Conservation (phyloP, 2,888 invertebrate species). For the Luffia ferchaultella region DNA sequence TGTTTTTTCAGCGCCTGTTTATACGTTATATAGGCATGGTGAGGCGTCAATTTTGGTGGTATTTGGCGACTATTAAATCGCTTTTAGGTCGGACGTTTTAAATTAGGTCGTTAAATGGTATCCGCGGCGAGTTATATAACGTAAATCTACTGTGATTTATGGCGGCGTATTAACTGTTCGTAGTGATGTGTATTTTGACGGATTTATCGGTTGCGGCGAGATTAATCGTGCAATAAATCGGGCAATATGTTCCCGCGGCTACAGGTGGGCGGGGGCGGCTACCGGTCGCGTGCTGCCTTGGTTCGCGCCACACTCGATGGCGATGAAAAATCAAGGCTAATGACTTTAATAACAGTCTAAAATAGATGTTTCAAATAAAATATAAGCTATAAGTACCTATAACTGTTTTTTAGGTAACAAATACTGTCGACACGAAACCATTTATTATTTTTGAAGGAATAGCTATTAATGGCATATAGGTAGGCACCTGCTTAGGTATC, state of each 20-base stretch:
- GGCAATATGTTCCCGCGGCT: slow-evolving; percentile 20
- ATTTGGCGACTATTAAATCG: slow-evolving; percentile 25
- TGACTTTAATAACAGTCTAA: background rate
- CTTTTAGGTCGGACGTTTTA: slow-evolving; percentile 7
- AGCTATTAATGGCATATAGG: no score
- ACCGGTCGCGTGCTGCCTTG: slow-evolving; percentile 12
- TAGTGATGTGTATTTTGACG: slow-evolving; percentile 40
- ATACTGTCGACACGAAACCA: background rate
- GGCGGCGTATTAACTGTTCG: slow-evolving; percentile 40
- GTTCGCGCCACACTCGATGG: slow-evolving; percentile 15
- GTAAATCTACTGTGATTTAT: slow-evolving; percentile 49
- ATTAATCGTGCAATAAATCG: slow-evolving; percentile 41
- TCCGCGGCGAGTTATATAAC: slow-evolving; percentile 33
- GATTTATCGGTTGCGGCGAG: slow-evolving; percentile 48
- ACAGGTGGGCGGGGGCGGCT: slow-evolving; percentile 38
- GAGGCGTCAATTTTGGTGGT: slow-evolving; percentile 35
- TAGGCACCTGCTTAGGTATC: no score
- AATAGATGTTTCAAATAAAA: background rate
- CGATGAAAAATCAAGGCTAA: slow-evolving; percentile 19
- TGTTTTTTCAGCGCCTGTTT: slow-evolving; percentile 57
- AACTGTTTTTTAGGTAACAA: background rate
- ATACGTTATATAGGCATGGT: slow-evolving; percentile 25
- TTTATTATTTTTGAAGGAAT: background rate
- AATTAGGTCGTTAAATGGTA: slow-evolving; percentile 35
- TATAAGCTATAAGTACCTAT: background rate